Conservation (phyloP, 2,888 invertebrate species). For the Myopa tessellatipennis region DNA sequence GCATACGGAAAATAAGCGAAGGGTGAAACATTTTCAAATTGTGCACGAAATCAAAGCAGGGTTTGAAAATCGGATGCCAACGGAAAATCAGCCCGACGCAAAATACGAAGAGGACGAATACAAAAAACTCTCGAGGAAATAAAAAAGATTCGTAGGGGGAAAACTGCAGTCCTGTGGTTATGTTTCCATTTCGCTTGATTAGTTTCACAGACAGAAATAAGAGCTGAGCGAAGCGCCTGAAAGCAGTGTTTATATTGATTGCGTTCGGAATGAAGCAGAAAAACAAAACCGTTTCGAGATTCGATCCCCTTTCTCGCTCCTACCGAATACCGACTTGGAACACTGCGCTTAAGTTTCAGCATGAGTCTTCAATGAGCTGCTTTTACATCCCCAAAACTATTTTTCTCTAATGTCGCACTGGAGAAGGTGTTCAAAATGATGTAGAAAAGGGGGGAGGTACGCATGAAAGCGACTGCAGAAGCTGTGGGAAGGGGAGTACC, state of each 20-base stretch:
- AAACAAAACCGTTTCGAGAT: slow-evolving; percentile 11
- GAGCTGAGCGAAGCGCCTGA: not conserved
- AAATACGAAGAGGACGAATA: not conserved
- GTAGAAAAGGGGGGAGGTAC: too few relatives aligned
- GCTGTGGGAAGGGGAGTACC: too few relatives aligned
- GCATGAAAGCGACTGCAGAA: too few relatives aligned
- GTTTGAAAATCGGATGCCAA: slow-evolving; percentile 26
- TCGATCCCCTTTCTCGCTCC: not conserved
- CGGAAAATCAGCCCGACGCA: not conserved
- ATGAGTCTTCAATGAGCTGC: too few relatives aligned
- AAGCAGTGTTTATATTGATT: not conserved
- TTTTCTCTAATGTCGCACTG: too few relatives aligned
- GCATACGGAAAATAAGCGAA: slow-evolving; percentile 9
- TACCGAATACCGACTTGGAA: not conserved
- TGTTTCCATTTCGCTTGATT: slow-evolving; percentile 34
- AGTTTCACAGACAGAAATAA: slow-evolving; percentile 13
- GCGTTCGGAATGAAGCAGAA: slow-evolving; percentile 6
- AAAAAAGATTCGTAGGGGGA: not conserved
- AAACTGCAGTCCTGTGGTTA: slow-evolving; percentile 11
- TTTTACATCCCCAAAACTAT: too few relatives aligned
- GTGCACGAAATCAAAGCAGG: slow-evolving; percentile 34
- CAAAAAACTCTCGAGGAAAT: not conserved
- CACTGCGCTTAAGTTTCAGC: too few relatives aligned
- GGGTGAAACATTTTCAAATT: slow-evolving; percentile 20
- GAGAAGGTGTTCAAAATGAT: too few relatives aligned